Evolutionary conservation across 1,140 invertebrate genomes (phyloP).

Genomic region (Bombus haemorrhoidalis): DNA sequence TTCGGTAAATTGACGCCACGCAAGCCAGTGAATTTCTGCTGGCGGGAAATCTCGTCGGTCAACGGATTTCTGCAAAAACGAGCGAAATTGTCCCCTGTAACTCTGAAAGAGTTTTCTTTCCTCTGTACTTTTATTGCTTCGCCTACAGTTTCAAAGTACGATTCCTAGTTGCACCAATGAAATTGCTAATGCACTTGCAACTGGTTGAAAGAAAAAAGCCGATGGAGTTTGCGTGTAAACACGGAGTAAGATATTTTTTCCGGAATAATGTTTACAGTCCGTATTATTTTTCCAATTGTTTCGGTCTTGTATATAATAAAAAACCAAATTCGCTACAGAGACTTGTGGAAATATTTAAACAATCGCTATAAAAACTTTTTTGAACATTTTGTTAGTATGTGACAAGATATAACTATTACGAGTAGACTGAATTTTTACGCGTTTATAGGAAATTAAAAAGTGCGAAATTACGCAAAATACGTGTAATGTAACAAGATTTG

Average conservation of each 20-base stretch:
- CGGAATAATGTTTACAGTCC: not conserved
- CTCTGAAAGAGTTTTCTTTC: not conserved
- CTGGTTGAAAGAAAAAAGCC: not conserved
- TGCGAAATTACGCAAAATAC: no score
- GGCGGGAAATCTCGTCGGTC: not conserved
- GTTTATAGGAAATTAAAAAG: no score
- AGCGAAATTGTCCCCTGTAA: not conserved
- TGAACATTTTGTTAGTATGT: no score
- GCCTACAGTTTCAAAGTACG: not conserved
- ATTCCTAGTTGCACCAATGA: not conserved
- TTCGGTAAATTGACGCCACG: slow-evolving; percentile 12
- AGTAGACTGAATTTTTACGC: no score
- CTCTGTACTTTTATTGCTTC: not conserved
- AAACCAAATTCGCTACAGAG: no score
- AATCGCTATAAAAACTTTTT: no score
- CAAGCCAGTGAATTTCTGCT: not conserved
- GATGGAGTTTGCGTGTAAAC: not conserved
- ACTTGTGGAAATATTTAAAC: no score
- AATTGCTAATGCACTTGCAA: not conserved
- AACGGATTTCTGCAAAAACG: not conserved
- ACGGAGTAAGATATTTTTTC: not conserved
- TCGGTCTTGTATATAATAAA: no score
- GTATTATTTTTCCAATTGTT: no score
- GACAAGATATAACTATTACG: no score
- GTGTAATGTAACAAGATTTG: no score